Percentiles rank a stretch among this genome's conserved stretches.
phyloP scores from a whole-genome alignment of 2,113 vertebrate species.

The Brachyhypopomus occidentalis region DNA sequence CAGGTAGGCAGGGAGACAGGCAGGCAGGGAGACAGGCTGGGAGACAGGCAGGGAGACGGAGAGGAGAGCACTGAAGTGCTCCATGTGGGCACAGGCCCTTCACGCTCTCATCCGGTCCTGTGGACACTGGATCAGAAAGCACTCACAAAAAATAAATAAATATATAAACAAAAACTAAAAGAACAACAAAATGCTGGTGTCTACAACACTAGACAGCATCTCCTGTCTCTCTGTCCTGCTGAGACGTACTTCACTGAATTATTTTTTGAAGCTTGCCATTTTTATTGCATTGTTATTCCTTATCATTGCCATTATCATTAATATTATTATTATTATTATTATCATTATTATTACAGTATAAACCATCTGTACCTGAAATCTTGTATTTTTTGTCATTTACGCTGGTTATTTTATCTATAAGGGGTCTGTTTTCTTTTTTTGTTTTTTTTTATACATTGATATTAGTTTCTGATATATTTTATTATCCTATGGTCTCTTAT shows the following conservation, averaged over 20 bases:
- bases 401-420: constrained; percentile 27
- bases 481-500: constrained; percentile 53
- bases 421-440: constrained; percentile 45
- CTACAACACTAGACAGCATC: constrained; percentile 46
- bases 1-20: constrained; percentile 26
- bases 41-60: constrained; percentile 62
- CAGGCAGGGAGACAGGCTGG: constrained; percentile 50
- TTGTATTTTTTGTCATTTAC: constrained; percentile 48
- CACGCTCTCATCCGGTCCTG: constrained; percentile 59
- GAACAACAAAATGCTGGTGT: constrained; percentile 48
- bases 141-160: constrained; percentile 1
- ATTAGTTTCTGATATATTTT: constrained; percentile 53
- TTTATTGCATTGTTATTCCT: constrained; percentile 50
- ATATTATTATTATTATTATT: constrained; percentile 2
- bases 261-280: constrained; percentile 55
- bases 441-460: constrained; percentile 50
- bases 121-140: constrained; percentile 42
- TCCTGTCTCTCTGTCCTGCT: constrained; percentile 52
- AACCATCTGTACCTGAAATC: constrained; percentile 14
- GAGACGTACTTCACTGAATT: constrained; percentile 56
- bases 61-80: constrained; percentile 60
- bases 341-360: constrained; percentile 50
- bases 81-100: constrained; percentile 23
- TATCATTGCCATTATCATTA: constrained; percentile 51
- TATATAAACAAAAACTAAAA: constrained; percentile 29